Evolutionary conservation across 2,888 invertebrate species (phyloP), one percentile per base, ranked within the genome.

Genomic region (Lithophane ornitopus): DNA sequence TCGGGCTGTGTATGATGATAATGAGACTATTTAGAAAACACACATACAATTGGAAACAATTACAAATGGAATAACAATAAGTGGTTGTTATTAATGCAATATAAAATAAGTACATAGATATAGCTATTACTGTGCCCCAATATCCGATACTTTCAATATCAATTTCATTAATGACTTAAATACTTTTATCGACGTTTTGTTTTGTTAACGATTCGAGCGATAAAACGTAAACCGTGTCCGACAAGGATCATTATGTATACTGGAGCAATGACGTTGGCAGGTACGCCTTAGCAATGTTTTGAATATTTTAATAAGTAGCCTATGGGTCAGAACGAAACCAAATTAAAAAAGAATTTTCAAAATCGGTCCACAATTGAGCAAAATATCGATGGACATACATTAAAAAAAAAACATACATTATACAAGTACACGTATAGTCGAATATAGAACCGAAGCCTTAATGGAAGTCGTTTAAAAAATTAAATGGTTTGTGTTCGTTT

Each of bases 101-200:
- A 46, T 46, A 16, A 46, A 46, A 46, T 49, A 49, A 49, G 16
- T 49, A 22, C 22, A n/a, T 67, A 49, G 8, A 26, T 19, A 26
- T 19, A 41, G 1, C 3, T 49, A 46, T 52, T 52, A 34, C 19
- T 22, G 1, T 49, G 22, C 22, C 34, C 14, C 34, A 69, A 59
- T 26, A 70, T 78, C n/a, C 16, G 34, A 58, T 63, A 63, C 19
- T n/a, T 49, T 70, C 54, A 22, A 49, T 71, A 56, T 54, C 61
- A 72, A 72, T 80, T 44, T 63, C 41, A 34, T 26, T 72, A 44
- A 80, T 73, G 44, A 44, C 52, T 72, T 65, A 58, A 52, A 26
- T 65, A 52, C 44, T 72, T 78, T 58, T 72, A 72, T 80, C 52
- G 63, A 59, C 3, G n/a, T 44, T 56, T 74, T 34, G 26, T 56